Evolutionary conservation across 2,888 invertebrate genomes (phyloP).

Genomic region (Dolichopus griseipennis): DNA sequence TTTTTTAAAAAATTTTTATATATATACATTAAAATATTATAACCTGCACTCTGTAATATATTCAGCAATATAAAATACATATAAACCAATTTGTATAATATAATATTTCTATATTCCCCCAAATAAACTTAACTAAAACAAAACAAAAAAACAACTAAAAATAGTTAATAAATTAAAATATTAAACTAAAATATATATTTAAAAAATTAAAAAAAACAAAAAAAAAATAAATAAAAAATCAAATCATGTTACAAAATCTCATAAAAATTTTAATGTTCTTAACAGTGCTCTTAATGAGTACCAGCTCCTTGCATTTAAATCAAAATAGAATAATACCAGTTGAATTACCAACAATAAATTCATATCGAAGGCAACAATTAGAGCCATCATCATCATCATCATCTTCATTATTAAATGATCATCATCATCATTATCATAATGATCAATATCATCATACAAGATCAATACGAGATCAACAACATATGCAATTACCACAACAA

Average conservation of each 20-base stretch:
- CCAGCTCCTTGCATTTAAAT: constrained; percentile 22
- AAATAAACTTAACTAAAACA: too few species aligned
- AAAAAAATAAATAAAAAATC: constrained; percentile 9
- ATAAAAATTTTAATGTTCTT: constrained; percentile 10
- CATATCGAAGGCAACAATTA: constrained; percentile 8
- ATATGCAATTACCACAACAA: neutral
- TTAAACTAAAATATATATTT: constrained; percentile 21
- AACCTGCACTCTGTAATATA: too few species aligned
- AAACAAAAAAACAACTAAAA: constrained; percentile 9
- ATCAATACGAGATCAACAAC: constrained; percentile 1
- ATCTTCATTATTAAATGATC: neutral
- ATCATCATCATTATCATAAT: constrained; percentile 10
- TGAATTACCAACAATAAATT: constrained; percentile 2
- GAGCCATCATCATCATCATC: constrained; percentile 9
- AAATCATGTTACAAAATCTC: constrained; percentile 7
- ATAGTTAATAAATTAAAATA: too few species aligned
- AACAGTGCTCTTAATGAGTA: constrained; percentile 15
- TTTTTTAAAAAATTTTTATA: too few species aligned
- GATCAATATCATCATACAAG: constrained; percentile 5
- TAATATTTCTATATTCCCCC: neutral
- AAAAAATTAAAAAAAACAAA: constrained; percentile 11
- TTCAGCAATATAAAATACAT: too few species aligned
- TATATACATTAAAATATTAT: too few species aligned
- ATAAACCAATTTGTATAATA: too few species aligned
- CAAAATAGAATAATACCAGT: constrained; percentile 16